Evolutionary conservation across 2,888 invertebrate species (phyloP), one percentile per base, ranked within the genome.

Genomic region (Gibbula magus): DNA sequence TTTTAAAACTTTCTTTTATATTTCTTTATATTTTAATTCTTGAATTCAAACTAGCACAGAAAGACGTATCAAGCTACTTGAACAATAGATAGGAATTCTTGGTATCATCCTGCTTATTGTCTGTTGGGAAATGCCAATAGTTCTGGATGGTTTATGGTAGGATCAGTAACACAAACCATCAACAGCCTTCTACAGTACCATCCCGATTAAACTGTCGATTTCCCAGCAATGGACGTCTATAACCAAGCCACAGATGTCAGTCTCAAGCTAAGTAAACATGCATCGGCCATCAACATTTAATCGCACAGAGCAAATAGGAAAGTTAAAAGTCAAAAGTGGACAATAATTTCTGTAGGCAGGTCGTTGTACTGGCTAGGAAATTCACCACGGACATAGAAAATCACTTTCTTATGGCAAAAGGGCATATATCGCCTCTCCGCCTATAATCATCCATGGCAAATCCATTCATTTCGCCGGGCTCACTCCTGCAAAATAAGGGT

Each of bases 321-420:
- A 70, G 20, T 39, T 25, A 35, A 8, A 32, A 70, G 70, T 39
- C 70, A 70, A 39, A 35, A 70, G 20, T 16, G 70, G 70, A 70
- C 70, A 70, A 32, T 35, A 32, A 70, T 70, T 70, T 70, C 70
- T 39, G 20, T 20, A 35, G 35, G 29, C 18, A 35, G 70, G 70
- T 70, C 70, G 35, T 70, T 29, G 2, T 25, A 4, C 29, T 22
- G 22, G 13, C 22, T 35, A n/a, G 7, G 20, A 70, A 35, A 70
- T 70, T 70, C 32, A 70, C 70, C 70, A 39, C 70, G 35, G 70
- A 70, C 70, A 70, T 20, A 32, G 70, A 70, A 70, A 70, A 70
- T 70, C 70, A 70, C 70, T 70, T 70, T 39, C 70, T 18, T 70
- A 20, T 18, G 39, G 35, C 70, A 70, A 70, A 32, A 20, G 70